Percentiles rank a stretch among this genome's conserved stretches.
These are phyloP conservation scores for Nomada flava DNA, from an alignment of 2,888 invertebrate genomes.

Conservation along the genomic window DNA sequence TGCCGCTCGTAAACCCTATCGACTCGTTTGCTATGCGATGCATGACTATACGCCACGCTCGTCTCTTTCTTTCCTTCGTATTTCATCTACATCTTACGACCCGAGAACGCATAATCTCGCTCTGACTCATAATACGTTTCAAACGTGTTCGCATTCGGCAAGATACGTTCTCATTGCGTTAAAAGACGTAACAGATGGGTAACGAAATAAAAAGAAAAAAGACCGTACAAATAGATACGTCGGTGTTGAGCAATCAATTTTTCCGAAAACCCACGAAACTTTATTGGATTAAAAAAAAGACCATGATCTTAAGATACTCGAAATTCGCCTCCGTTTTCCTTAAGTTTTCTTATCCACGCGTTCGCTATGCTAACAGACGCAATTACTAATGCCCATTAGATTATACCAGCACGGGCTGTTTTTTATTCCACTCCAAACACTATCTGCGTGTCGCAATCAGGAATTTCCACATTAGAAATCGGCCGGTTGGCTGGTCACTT, in stretches of 20 bases:
- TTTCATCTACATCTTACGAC: constrained; percentile 28
- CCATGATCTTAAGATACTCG: not conserved
- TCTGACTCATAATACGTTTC: constrained; percentile 41
- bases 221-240: no score
- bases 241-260: not conserved
- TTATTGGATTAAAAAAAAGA: not conserved
- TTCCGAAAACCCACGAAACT: not conserved
- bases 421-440: not conserved
- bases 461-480: not conserved
- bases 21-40: constrained; percentile 40
- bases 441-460: not conserved
- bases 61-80: constrained; percentile 12
- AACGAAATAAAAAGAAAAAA: not conserved
- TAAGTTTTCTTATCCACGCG: no score
- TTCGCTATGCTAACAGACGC: no score
- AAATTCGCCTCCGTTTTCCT: not conserved
- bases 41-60: constrained; percentile 12
- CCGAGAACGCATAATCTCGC: constrained; percentile 34
- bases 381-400: no score
- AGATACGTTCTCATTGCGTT: constrained; percentile 1
- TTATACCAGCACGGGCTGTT: no score
- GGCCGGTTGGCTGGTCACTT: constrained; percentile 6
- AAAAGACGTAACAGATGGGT: not conserved
- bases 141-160: not conserved
- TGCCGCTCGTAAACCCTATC: constrained; percentile 42